Evolutionary conservation across 2,797 vertebrate genomes (phyloP).

Genomic region (Diceros bicornis): DNA sequence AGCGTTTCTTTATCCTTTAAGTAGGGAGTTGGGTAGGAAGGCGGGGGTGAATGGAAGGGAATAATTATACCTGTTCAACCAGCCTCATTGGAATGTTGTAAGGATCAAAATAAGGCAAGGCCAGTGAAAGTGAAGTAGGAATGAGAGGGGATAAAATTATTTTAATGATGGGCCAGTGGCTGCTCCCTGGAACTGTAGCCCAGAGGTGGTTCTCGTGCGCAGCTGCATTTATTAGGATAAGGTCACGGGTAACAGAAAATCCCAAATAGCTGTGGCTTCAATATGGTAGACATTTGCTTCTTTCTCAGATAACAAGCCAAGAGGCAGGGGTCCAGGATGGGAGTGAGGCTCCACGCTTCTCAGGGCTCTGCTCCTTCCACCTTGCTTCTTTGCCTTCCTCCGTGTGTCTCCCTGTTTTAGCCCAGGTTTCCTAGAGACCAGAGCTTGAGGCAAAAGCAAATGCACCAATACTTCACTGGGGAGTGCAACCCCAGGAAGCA

Average conservation of each 20-base stretch:
- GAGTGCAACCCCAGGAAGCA: not conserved
- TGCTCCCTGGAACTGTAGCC: not conserved
- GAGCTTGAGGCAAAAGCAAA: not conserved
- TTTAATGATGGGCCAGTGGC: not conserved
- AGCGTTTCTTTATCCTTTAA: not conserved
- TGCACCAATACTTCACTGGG: not conserved
- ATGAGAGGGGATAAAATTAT: not conserved
- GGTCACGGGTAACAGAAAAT: not conserved
- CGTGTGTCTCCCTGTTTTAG: not conserved
- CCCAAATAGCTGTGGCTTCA: not conserved
- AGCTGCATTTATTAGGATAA: not conserved
- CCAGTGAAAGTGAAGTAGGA: not conserved
- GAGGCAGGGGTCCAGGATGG: fast-evolving
- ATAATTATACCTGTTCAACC: not conserved
- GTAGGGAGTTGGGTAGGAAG: not conserved
- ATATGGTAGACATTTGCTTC: not conserved
- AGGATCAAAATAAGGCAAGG: not conserved
- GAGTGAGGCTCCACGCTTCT: too few species aligned
- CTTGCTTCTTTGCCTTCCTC: not conserved
- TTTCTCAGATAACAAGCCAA: not conserved
- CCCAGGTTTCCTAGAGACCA: not conserved
- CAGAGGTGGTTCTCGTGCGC: not conserved
- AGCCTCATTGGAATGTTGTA: not conserved
- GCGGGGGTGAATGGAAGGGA: not conserved
- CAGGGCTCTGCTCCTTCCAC: not conserved